Percentiles rank a stretch among this genome's conserved stretches.
Evolutionary conservation across 2,113 vertebrate species (phyloP).

Genomic region (Gymnogyps californianus): DNA sequence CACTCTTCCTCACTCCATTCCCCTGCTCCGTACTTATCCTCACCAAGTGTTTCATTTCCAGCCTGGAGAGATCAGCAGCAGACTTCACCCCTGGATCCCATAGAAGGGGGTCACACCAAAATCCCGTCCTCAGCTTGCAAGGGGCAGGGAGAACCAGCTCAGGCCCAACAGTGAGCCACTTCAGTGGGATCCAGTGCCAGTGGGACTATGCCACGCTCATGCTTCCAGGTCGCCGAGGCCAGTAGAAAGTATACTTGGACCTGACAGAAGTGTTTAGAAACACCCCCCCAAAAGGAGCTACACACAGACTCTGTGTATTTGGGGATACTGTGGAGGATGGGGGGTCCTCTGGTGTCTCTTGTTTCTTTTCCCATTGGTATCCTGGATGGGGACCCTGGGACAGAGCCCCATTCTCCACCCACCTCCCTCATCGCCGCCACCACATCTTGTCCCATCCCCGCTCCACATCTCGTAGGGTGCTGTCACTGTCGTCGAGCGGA

Average conservation of each 20-base stretch:
- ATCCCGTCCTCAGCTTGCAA: background rate
- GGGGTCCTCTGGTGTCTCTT: background rate
- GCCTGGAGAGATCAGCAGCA: background rate
- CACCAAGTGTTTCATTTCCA: background rate
- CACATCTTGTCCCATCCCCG: rapidly evolving
- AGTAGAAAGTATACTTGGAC: background rate
- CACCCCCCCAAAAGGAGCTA: background rate
- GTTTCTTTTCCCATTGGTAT: background rate
- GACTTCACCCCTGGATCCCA: background rate
- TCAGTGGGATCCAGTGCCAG: slow-evolving; percentile 25
- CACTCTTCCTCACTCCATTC: background rate
- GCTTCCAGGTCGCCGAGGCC: background rate
- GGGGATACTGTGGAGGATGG: background rate
- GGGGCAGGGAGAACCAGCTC: slow-evolving; percentile 31
- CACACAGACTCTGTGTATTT: background rate
- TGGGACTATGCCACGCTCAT: background rate
- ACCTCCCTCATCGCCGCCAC: background rate
- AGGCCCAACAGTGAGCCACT: slow-evolving; percentile 20
- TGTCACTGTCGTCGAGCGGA: background rate
- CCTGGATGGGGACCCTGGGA: background rate
- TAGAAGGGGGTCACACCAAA: slow-evolving; percentile 17
- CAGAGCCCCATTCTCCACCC: background rate
- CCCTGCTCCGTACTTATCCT: background rate
- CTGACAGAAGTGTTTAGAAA: background rate
- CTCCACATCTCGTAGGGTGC: background rate